Conservation (phyloP, 2,113 vertebrate genomes). For the Corydoras sp. region DNA sequence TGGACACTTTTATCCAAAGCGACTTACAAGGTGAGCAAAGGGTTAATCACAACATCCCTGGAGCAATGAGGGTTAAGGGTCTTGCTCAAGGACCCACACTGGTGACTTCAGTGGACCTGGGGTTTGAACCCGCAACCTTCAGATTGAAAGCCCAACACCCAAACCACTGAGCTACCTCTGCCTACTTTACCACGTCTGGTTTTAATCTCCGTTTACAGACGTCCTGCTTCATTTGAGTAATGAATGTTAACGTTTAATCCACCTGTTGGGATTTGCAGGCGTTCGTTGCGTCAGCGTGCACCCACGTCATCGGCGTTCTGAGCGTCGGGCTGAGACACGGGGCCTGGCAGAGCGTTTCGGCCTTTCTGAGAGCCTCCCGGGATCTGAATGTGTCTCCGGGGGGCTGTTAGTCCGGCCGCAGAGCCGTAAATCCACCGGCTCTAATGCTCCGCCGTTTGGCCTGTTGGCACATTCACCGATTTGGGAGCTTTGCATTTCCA, state of each 20-base stretch:
- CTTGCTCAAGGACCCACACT: too few relatives aligned
- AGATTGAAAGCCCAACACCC: too few relatives aligned
- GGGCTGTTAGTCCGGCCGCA: conserved; percentile 30
- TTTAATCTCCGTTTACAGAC: too few relatives aligned
- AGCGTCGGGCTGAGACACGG: conserved; percentile 14
- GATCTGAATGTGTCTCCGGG: conserved; percentile 34
- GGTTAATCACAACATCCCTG: too few relatives aligned
- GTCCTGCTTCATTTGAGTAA: neutral
- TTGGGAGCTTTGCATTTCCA: conserved; percentile 36
- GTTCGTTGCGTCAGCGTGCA: conserved; percentile 34
- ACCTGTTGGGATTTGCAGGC: conserved; percentile 19
- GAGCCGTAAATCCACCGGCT: conserved; percentile 37
- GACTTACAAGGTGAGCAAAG: too few relatives aligned
- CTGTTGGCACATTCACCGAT: conserved; percentile 37
- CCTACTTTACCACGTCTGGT: too few relatives aligned
- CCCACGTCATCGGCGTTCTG: conserved; percentile 33
- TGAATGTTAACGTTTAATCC: conserved; percentile 16
- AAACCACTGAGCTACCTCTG: too few relatives aligned
- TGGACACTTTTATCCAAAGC: too few relatives aligned
- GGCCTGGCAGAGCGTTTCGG: conserved; percentile 30
- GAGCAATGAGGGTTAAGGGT: too few relatives aligned
- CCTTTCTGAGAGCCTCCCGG: conserved; percentile 37
- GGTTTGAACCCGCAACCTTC: too few relatives aligned
- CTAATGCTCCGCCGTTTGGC: conserved; percentile 28
- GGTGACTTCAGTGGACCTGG: too few relatives aligned